phyloP scores from a whole-genome alignment of 2,797 vertebrate species.

The Thunnus albacares region DNA sequence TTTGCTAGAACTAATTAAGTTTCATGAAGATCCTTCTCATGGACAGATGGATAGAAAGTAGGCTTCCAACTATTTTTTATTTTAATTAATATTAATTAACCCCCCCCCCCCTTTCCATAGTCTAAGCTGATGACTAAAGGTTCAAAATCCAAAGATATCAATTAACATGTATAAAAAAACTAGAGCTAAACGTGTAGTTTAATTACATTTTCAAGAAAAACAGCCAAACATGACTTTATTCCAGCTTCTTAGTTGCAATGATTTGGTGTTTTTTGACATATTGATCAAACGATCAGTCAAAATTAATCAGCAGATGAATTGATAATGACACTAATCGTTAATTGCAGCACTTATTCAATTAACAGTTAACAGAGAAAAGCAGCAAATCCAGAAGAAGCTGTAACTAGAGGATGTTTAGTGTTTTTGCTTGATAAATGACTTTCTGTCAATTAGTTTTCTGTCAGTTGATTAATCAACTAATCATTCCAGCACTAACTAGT shows the following conservation, averaged over 20 bases:
- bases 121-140: background rate
- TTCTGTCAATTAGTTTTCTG: background rate
- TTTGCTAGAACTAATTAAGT: constrained; percentile 8
- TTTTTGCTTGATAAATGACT: background rate
- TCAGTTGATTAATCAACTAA: background rate
- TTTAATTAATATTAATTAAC: background rate
- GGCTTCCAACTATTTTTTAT: background rate
- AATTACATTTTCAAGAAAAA: no score
- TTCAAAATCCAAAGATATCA: background rate
- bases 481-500: background rate
- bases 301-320: no score
- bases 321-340: no score
- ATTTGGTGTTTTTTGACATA: background rate
- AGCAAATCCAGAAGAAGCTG: background rate
- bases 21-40: background rate
- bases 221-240: background rate
- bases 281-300: no score
- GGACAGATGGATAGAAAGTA: no score
- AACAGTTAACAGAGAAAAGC: background rate
- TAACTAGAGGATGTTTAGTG: background rate
- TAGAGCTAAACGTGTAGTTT: background rate
- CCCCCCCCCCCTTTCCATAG: background rate
- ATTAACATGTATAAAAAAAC: background rate
- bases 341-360: no score
- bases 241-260: background rate